Evolutionary conservation across 1,140 invertebrate species (phyloP).

Genomic region (Nylanderia fulva): DNA sequence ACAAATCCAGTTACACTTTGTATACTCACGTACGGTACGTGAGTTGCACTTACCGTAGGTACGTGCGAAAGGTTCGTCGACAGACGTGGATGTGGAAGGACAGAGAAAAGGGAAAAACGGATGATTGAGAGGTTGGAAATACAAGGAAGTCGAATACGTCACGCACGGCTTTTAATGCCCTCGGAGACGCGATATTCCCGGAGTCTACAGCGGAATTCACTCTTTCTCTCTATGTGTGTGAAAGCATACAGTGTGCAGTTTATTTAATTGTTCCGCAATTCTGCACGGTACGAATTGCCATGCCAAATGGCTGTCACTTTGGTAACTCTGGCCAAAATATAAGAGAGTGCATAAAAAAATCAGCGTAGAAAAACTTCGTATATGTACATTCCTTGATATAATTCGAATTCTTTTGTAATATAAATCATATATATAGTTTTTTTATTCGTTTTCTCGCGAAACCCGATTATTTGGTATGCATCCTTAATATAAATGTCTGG

Average conservation of each 20-base stretch:
- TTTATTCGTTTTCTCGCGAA: not conserved
- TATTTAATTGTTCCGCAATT: constrained; percentile 57
- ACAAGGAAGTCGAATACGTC: constrained; percentile 49
- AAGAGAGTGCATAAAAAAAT: constrained; percentile 4
- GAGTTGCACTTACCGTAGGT: constrained; percentile 31
- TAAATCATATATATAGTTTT: not conserved
- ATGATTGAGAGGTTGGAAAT: constrained; percentile 46
- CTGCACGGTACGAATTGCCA: not conserved
- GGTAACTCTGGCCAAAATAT: constrained; percentile 1
- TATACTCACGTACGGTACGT: constrained; percentile 34
- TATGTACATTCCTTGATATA: not conserved
- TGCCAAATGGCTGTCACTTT: constrained; percentile 43
- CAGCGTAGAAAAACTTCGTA: not conserved
- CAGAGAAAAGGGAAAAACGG: not conserved
- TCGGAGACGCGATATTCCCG: constrained; percentile 30
- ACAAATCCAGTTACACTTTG: constrained; percentile 21
- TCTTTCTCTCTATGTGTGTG: too few species aligned
- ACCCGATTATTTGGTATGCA: not conserved
- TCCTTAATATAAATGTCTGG: not conserved
- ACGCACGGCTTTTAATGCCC: constrained; percentile 48
- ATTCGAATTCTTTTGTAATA: not conserved
- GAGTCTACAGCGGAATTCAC: not conserved
- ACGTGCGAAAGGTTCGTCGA: constrained; percentile 15
- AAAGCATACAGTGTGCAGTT: constrained; percentile 41
- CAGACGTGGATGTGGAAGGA: not conserved